Base-by-base conservation (phyloP, 2,888 invertebrate species). In the Lymantria monacha region DNA sequence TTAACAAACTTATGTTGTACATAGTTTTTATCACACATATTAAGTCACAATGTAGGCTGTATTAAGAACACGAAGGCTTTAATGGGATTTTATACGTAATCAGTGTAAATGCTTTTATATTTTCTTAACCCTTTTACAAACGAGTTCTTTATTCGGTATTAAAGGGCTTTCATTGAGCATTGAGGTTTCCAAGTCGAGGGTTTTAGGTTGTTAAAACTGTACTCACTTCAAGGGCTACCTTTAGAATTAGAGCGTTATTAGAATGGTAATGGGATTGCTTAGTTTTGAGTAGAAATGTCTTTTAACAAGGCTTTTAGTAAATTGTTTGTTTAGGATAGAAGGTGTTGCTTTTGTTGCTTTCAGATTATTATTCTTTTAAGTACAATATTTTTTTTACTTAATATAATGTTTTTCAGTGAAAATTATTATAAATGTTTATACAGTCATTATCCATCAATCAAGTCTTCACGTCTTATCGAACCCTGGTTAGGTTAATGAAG, bases 211-310 rank as follows among this genome's bases (percentile, higher is more conserved):
- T 52, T 52, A 30, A 59, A 66, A 62, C 51, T 69, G 54, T 69
- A 66, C 59, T 66, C 62, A 57, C 53, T 66, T 55, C 43, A 43
- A 14, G 8, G 13, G 41, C 13, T 14, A 41, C 41, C 41, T 41
- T 41, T 41, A 13, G 53, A 59, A 69, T 56, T 51, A 52, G 47
- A 53, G 44, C 49, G 49, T 53, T 62, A 46, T 56, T 56, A 58
- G 55, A 55, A 44, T 7, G 46, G 48, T 58, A 65, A 68, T 65
- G 55, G 61, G 55, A 64, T 65, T 61, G 55, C 46, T 47, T 51
- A 38, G 44, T 51, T 43, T 46, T 43, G 40, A 41, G 15, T 53
- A 30, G 33, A 42, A 40, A 41, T 51, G 41, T 42, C 30, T 50
- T 46, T 49, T 41, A 41, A 36, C 12, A 43, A 30, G 37, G 48